A percentile compares a stretch with the other conserved stretches of the same genome.
Conservation (phyloP, 2,888 invertebrate species). For the Crematogaster levior region DNA sequence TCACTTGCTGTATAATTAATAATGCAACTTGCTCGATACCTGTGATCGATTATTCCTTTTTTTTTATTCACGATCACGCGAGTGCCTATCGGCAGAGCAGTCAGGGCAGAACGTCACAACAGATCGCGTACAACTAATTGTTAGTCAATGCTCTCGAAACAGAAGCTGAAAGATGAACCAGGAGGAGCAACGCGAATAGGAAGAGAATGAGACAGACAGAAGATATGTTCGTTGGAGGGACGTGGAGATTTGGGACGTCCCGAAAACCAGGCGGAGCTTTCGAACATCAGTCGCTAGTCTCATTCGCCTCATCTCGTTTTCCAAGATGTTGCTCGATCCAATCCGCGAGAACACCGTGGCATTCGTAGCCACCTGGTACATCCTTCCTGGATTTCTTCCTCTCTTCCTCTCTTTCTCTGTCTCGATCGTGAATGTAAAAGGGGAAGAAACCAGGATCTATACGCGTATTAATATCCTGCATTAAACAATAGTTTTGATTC, state of each 20-base stretch:
- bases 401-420: slow-evolving; percentile 49
- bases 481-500: background rate
- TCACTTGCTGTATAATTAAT: slow-evolving; percentile 23
- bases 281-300: slow-evolving; percentile 44
- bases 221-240: slow-evolving; percentile 48
- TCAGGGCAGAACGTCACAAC: slow-evolving; percentile 61
- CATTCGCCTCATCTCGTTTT: slow-evolving; percentile 68
- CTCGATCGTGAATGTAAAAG: background rate
- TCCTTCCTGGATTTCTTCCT: slow-evolving; percentile 55
- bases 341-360: slow-evolving; percentile 69
- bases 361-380: slow-evolving; percentile 80
- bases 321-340: slow-evolving; percentile 65
- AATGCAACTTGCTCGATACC: slow-evolving; percentile 21
- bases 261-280: slow-evolving; percentile 81
- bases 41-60: slow-evolving; percentile 18
- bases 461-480: background rate
- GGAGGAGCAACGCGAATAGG: slow-evolving; percentile 56
- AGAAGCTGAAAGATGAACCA: slow-evolving; percentile 58
- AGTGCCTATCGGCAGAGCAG: slow-evolving; percentile 22
- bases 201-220: slow-evolving; percentile 22
- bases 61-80: slow-evolving; percentile 17
- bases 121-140: slow-evolving; percentile 79
- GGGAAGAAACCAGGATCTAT: background rate
- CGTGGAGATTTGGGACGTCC: slow-evolving; percentile 74
- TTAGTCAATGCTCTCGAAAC: slow-evolving; percentile 74